Conservation (phyloP, 2,797 vertebrate species). For the Lagodon rhomboides region DNA sequence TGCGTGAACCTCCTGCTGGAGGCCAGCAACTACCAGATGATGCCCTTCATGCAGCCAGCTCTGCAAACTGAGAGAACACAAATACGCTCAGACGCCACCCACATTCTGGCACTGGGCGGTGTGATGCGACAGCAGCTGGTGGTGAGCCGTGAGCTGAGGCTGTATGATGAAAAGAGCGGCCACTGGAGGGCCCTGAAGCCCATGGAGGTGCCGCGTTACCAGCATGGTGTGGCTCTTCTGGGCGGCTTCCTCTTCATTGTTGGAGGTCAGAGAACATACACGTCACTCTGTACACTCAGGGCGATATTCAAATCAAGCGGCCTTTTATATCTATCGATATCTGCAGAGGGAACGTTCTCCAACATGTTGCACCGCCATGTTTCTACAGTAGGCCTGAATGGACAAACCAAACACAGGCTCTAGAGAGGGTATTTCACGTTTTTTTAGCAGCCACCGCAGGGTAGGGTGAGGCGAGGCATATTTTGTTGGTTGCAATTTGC, state of each 20-base stretch:
- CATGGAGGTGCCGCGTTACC: conserved; percentile 88
- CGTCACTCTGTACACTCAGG: not conserved
- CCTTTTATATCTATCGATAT: too few species aligned
- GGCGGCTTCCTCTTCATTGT: conserved; percentile 89
- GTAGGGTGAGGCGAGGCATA: too few species aligned
- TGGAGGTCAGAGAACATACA: conserved; percentile 80
- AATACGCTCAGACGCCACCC: conserved; percentile 85
- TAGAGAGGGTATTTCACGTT: too few species aligned
- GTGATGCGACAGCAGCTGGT: conserved; percentile 90
- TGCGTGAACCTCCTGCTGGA: conserved; percentile 89
- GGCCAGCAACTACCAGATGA: conserved; percentile 91
- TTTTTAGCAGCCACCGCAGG: too few species aligned
- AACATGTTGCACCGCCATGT: too few species aligned
- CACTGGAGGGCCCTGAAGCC: conserved; percentile 85
- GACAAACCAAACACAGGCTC: too few species aligned
- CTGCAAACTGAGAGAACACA: conserved; percentile 87
- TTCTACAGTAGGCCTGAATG: too few species aligned
- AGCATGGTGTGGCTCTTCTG: conserved; percentile 87
- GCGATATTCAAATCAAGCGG: not conserved
- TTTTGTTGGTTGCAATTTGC: too few species aligned
- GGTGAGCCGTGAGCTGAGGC: conserved; percentile 86
- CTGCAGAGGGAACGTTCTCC: too few species aligned
- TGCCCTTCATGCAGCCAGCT: conserved; percentile 87
- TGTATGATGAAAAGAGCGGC: conserved; percentile 81
- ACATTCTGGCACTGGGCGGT: conserved; percentile 86